Evolutionary conservation across 2,113 vertebrate species (phyloP), one percentile per base, ranked within the genome.

Genomic region (Tupaia tana): DNA sequence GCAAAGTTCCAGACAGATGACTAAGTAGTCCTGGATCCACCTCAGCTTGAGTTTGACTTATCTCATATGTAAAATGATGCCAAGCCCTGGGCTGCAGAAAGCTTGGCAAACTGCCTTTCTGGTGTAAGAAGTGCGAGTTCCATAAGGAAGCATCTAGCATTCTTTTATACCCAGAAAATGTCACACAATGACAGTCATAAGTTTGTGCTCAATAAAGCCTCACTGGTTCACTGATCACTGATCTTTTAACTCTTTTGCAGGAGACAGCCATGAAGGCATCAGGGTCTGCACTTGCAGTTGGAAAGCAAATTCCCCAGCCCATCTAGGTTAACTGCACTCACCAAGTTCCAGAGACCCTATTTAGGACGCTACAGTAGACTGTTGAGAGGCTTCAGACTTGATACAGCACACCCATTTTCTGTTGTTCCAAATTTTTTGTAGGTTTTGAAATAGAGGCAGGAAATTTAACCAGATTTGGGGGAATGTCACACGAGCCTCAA

Each of bases 391-490:
- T 25, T 52, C 56, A 34, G 34, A 78, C 63, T 78, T 64, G 27
- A n/a, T 24, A 29, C n/a, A 93, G 86, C 19, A 78, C 24, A 73
- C n/a, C 10, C 22, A 69, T 59, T 82, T 86, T 29, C 66, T 56
- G 58, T 70, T 81, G 22, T 18, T 81, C 43, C 24, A 31, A 63
- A 34, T 13, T 69, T 79, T 69, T 58, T 66, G 25, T 74, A 75
- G 61, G 31, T 78, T 93, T 96, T 89, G 29, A 93, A 85, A 93
- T 77, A 63, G 1, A 58, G 9, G 31, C 22, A 54, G 52, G 61
- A 82, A 61, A 56, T 64, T 18, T n/a, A 66, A 56, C 25, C 25
- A 79, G 75, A 20, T 73, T 74, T 69, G 29, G 59, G 24, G 11
- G 56, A 82, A 74, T 52, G 31, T 66, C 63, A 73, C 3, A 2